phyloP scores from a whole-genome alignment of 2,888 invertebrate genomes.

The Iphiclides podalirius region DNA sequence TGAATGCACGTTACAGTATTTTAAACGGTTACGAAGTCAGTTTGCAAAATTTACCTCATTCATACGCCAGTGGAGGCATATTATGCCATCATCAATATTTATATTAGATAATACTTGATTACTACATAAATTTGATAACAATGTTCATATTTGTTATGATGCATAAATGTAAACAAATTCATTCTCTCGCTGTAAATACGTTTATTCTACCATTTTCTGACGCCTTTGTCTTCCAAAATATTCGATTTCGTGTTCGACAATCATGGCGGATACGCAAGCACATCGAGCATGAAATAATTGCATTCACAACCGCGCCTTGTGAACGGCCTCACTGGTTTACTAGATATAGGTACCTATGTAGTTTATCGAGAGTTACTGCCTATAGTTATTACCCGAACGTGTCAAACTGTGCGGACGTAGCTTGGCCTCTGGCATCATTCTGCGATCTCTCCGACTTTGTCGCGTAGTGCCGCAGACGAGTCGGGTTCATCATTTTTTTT shows the following conservation, averaged over 20 bases:
- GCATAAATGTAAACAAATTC: no score
- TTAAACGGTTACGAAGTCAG: no score
- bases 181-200: no score
- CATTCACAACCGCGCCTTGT: slow-evolving; percentile 67
- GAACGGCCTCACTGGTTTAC: slow-evolving; percentile 50
- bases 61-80: slow-evolving; percentile 36
- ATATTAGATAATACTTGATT: slow-evolving; percentile 30
- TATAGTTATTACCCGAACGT: slow-evolving; percentile 58
- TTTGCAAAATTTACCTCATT: slow-evolving; percentile 50
- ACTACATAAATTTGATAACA: slow-evolving; percentile 35
- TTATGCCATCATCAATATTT: slow-evolving; percentile 24
- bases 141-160: no score
- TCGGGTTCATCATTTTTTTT: slow-evolving; percentile 56
- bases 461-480: slow-evolving; percentile 60
- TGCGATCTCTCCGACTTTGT: slow-evolving; percentile 61
- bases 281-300: slow-evolving; percentile 70
- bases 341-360: slow-evolving; percentile 49
- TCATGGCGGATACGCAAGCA: slow-evolving; percentile 62
- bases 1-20: no score
- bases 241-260: slow-evolving; percentile 33
- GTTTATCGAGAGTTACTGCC: slow-evolving; percentile 46
- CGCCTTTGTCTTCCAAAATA: slow-evolving; percentile 9
- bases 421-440: slow-evolving; percentile 38
- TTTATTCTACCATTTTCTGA: neutral
- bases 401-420: slow-evolving; percentile 46